phyloP scores from a whole-genome alignment of 30 jellyfish, hydroid and myxozoan species.

The Morbakka virulenta region DNA sequence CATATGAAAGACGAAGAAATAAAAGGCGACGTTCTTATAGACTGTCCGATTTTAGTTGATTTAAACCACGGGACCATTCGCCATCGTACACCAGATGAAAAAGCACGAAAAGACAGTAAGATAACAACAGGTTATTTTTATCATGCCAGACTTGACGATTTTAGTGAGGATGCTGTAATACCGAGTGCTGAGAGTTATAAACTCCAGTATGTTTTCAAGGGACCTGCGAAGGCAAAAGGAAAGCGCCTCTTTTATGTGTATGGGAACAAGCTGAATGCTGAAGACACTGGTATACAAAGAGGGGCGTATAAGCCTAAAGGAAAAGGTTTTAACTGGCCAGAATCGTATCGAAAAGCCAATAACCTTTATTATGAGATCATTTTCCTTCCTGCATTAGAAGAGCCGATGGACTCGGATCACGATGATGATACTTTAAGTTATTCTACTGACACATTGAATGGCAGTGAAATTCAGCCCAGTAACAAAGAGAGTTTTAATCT shows the following conservation, averaged over 20 bases:
- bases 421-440: conserved; percentile 65
- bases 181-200: conserved; percentile 56
- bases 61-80: conserved; percentile 95
- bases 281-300: conserved; percentile 70
- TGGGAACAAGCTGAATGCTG: conserved; percentile 75
- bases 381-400: conserved; percentile 51
- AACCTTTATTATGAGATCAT: conserved; percentile 75
- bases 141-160: conserved; percentile 90
- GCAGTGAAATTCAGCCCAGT: conserved; percentile 43
- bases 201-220: conserved; percentile 80
- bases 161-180: conserved; percentile 84
- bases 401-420: conserved; percentile 37
- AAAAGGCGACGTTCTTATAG: conserved; percentile 76
- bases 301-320: conserved; percentile 73
- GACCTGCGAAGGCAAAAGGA: conserved; percentile 83
- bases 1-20: too few species aligned
- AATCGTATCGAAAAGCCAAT: conserved; percentile 91
- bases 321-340: conserved; percentile 87
- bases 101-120: conserved; percentile 54
- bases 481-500: conserved; percentile 60
- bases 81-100: conserved; percentile 75
- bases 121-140: conserved; percentile 82
- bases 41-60: conserved; percentile 93
- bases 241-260: conserved; percentile 75
- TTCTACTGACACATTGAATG: conserved; percentile 50